Base-by-base conservation (phyloP, 2,888 invertebrate species). In the Crematogaster levior region DNA sequence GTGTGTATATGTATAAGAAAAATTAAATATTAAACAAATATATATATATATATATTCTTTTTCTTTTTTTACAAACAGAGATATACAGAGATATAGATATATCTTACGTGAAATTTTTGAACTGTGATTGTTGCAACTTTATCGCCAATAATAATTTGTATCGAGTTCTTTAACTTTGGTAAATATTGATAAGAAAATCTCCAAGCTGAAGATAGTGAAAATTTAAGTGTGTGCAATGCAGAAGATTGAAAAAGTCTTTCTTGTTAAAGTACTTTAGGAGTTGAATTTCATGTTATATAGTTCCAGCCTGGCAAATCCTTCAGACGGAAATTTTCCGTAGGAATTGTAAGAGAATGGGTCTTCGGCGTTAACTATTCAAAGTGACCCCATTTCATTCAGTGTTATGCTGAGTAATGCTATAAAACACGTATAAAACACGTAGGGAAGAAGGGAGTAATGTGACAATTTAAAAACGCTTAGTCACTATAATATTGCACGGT, bases 291-390 rank as follows among this genome's bases (percentile, higher is more conserved):
- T 15, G 30, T 21, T 27, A 18, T 30, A 51, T n/a, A 72, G 24
- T 40, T 70, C 60, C 12, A 27, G 15, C 40, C 18, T 30, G 60
- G 82, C 89, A 88, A 90, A 92, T 92, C 88, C 88, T 92, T 89
- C 53, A 90, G 63, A 68, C 63, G 72, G 66, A 82, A 48, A 79
- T 86, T 87, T 73, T 73, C n/a, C 15, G 18, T 6, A n/a, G 21
- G 18, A 73, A 68, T 74, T 51, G 48, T 27, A 46, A 63, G 48
- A 61, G 75, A 70, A 73, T 85, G 66, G 66, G 27, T 77, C 43
- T 77, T 43, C 18, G 40, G 37, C 43, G n/a, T 77, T 43, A 77
- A 77, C 40, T 77, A 77, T 56, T 77, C 53, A 30, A 77, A 66
- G 30, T 66, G 68, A 66, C 53, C 77, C 7, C 48, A 77, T 77